These are phyloP conservation scores for Phyto melanocephala DNA, from an alignment of 2,888 invertebrate species.

Conservation along the genomic window DNA sequence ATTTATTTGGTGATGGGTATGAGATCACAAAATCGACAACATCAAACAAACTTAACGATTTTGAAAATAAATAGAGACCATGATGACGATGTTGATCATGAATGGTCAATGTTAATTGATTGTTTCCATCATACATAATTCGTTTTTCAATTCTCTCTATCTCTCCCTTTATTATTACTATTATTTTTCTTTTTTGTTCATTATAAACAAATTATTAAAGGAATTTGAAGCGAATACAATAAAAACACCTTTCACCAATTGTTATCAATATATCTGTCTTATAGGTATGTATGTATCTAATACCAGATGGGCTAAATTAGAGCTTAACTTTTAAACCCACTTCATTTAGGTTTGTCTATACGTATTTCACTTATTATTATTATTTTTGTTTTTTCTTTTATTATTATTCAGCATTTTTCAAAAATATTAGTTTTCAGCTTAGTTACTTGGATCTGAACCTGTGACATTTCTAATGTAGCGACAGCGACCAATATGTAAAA, in stretches of 20 bases:
- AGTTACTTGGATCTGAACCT: conserved; percentile 41
- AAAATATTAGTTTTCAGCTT: conserved; percentile 53
- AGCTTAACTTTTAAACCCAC: conserved; percentile 44
- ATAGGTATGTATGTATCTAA: too few relatives aligned
- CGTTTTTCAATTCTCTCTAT: neutral
- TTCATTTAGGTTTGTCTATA: conserved; percentile 17
- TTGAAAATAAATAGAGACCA: conserved; percentile 19
- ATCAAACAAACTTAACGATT: neutral
- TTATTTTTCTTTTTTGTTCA: neutral
- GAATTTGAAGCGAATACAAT: conserved; percentile 38
- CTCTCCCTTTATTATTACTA: neutral
- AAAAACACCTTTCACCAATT: conserved; percentile 62
- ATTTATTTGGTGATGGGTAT: too few relatives aligned
- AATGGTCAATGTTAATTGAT: conserved; percentile 52
- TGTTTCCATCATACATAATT: too few relatives aligned
- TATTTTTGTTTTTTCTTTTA: conserved; percentile 13
- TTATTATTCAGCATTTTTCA: conserved; percentile 16
- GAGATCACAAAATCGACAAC: too few relatives aligned
- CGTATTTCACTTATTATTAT: conserved; percentile 6
- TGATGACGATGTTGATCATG: conserved; percentile 25
- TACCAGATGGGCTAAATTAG: conserved; percentile 34
- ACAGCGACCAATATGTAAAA: conserved; percentile 32
- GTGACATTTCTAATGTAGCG: conserved; percentile 58
- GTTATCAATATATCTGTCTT: conserved; percentile 33
- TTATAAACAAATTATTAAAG: conserved; percentile 48